These are phyloP conservation scores for Psilanteris sp. DNA, from an alignment of 1,140 invertebrate genomes.

Conservation along the genomic window DNA sequence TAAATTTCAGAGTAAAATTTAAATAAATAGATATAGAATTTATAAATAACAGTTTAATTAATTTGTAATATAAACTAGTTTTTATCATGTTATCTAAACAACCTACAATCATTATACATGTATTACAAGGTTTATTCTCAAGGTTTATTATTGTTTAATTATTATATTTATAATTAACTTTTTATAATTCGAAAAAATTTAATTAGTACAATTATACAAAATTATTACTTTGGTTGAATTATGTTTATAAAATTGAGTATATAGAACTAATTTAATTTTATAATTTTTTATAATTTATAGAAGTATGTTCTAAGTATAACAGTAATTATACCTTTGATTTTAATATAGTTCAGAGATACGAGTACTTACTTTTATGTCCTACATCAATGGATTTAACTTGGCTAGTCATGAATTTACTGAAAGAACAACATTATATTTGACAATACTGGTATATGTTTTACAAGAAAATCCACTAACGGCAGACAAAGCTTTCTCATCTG, in stretches of 20 bases:
- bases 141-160: not conserved
- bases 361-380: constrained; percentile 84
- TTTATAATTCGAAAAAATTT: too few relatives aligned
- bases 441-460: constrained; percentile 85
- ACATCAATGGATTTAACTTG: constrained; percentile 86
- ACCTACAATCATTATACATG: not conserved
- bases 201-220: too few relatives aligned
- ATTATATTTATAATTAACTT: too few relatives aligned
- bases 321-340: too few relatives aligned
- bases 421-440: constrained; percentile 85
- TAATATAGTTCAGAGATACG: too few relatives aligned
- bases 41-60: too few relatives aligned
- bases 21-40: too few relatives aligned
- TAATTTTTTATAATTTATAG: too few relatives aligned
- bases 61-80: constrained; percentile 6
- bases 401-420: constrained; percentile 85
- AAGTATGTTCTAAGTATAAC: not conserved
- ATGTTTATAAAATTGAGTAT: too few relatives aligned
- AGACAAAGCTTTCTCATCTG: constrained; percentile 86
- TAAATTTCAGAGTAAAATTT: too few relatives aligned
- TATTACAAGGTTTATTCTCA: constrained; percentile 5
- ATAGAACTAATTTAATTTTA: too few relatives aligned
- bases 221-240: too few relatives aligned
- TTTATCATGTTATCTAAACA: constrained; percentile 6
- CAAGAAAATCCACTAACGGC: constrained; percentile 83